These are phyloP conservation scores for Tachina fera DNA, from an alignment of 2,888 invertebrate genomes.

Conservation along the genomic window DNA sequence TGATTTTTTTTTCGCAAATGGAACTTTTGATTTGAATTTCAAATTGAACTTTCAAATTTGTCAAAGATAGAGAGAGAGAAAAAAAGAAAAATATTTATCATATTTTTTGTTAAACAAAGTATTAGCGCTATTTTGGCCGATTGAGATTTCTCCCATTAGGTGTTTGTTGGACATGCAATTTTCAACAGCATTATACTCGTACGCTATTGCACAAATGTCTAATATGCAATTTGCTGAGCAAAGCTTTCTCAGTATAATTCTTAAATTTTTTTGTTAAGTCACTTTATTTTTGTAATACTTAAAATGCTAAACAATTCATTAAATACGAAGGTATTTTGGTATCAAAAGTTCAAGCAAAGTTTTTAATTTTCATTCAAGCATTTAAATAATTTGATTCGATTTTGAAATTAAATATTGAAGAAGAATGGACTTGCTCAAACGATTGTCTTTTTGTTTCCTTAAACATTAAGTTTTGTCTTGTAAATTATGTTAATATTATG, in stretches of 20 bases:
- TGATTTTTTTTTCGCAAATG: background rate
- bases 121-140: too few species aligned
- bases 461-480: background rate
- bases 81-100: background rate
- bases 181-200: too few species aligned
- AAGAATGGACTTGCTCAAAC: background rate
- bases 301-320: slow-evolving; percentile 1
- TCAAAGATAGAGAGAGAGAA: background rate
- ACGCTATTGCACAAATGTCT: too few species aligned
- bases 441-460: background rate
- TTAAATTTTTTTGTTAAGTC: background rate
- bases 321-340: too few species aligned
- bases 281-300: background rate
- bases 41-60: slow-evolving; percentile 53
- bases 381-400: background rate
- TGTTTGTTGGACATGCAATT: too few species aligned
- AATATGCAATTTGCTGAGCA: too few species aligned
- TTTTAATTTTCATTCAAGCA: background rate
- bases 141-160: too few species aligned
- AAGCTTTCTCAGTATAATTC: too few species aligned
- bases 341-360: background rate
- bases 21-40: slow-evolving; percentile 14
- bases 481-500: slow-evolving; percentile 19
- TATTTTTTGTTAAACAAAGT: too few species aligned
- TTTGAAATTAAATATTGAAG: background rate